phyloP scores from a whole-genome alignment of 2,113 vertebrate genomes.

The Rhodinocichla rosea region DNA sequence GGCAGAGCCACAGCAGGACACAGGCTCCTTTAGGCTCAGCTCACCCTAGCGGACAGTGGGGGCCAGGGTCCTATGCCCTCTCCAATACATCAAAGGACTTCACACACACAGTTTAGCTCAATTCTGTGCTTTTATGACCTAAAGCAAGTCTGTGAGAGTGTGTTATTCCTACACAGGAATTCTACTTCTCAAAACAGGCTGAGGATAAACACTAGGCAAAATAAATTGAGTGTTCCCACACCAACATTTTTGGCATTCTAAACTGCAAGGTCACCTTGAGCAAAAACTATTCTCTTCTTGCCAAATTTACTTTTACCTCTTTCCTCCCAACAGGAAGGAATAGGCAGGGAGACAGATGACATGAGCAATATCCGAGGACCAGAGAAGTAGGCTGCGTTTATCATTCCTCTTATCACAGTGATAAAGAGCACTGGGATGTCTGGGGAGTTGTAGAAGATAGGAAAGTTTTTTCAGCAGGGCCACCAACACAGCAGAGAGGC shows the following conservation, averaged over 20 bases:
- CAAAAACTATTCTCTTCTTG: not conserved
- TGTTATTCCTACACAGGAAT: not conserved
- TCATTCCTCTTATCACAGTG: not conserved
- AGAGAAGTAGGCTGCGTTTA: not conserved
- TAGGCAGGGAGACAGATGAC: not conserved
- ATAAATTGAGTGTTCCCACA: not conserved
- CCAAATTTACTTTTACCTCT: not conserved
- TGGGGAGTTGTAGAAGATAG: not conserved
- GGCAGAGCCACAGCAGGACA: not conserved
- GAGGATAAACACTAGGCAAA: not conserved
- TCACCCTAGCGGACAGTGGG: rapidly evolving
- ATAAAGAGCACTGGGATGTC: not conserved
- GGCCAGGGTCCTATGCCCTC: not conserved
- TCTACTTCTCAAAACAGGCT: not conserved
- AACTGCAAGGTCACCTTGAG: not conserved
- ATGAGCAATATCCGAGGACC: not conserved
- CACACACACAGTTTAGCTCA: rapidly evolving
- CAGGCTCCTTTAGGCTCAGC: not conserved
- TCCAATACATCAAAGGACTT: not conserved
- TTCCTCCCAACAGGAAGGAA: not conserved
- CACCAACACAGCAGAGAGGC: not conserved
- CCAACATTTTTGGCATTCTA: not conserved
- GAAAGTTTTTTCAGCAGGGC: not conserved
- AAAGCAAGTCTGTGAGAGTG: not conserved
- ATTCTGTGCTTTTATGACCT: not conserved